phyloP scores from a whole-genome alignment of 2,888 invertebrate species.

The Harmothoe impar region DNA sequence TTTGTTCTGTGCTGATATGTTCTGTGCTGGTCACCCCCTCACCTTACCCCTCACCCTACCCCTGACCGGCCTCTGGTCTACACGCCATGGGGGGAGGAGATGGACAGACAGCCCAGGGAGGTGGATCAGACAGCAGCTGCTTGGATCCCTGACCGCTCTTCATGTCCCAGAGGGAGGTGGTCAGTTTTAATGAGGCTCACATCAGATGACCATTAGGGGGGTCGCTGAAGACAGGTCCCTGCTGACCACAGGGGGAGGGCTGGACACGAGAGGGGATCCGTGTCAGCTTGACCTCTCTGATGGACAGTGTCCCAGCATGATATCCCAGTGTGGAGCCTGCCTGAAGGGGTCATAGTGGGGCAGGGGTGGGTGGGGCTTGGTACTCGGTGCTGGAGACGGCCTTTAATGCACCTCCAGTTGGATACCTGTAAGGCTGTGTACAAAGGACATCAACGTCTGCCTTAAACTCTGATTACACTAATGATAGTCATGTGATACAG shows the following conservation, averaged over 20 bases:
- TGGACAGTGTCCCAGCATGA: neutral
- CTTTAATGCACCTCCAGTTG: neutral
- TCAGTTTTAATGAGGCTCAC: conserved; percentile 25
- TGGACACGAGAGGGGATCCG: neutral
- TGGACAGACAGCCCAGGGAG: neutral
- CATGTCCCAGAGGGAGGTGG: neutral
- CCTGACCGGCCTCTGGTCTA: neutral
- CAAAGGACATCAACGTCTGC: neutral
- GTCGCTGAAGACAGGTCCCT: neutral
- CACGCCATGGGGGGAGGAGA: neutral
- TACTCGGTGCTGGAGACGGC: neutral
- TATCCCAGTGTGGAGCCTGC: neutral
- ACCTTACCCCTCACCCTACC: neutral
- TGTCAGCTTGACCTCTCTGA: neutral
- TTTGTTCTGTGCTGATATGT: neutral
- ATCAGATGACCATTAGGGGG: conserved; percentile 29
- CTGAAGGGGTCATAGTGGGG: too few species aligned
- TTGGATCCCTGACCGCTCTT: neutral
- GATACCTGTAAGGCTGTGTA: conserved; percentile 18
- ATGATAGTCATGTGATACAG: conserved; percentile 4
- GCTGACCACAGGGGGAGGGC: neutral
- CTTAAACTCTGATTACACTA: neutral
- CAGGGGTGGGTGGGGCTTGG: neutral
- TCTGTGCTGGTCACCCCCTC: neutral
- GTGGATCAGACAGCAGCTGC: conserved; percentile 5